phyloP scores from a whole-genome alignment of 2,888 invertebrate species.

The Vanessa cardui region DNA sequence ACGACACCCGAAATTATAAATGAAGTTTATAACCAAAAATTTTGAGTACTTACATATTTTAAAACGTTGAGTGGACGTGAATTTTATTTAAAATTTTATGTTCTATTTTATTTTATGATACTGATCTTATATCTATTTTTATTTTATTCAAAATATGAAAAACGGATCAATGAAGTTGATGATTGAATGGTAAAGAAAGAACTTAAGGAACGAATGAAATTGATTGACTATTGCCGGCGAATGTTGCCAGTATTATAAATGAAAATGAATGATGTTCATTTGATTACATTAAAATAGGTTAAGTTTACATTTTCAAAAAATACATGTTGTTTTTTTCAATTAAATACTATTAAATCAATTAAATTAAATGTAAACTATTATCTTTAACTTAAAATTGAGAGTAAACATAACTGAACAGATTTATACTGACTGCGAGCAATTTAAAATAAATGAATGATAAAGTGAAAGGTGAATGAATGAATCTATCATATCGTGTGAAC shows the following conservation, averaged over 20 bases:
- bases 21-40: slow-evolving; percentile 41
- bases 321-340: not conserved
- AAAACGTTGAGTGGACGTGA: slow-evolving; percentile 28
- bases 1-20: slow-evolving; percentile 61
- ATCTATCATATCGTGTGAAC: slow-evolving; percentile 22
- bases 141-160: slow-evolving; percentile 60
- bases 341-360: no score
- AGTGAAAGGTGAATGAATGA: slow-evolving; percentile 44
- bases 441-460: slow-evolving; percentile 3
- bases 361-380: no score
- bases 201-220: slow-evolving; percentile 43
- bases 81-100: slow-evolving; percentile 32
- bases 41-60: slow-evolving; percentile 62
- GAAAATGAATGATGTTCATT: not conserved
- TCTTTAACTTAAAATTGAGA: no score
- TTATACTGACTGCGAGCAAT: not conserved
- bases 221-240: slow-evolving; percentile 50
- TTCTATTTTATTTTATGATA: slow-evolving; percentile 50
- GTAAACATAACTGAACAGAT: not conserved
- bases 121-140: slow-evolving; percentile 53
- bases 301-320: not conserved
- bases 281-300: not conserved
- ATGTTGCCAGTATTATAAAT: slow-evolving; percentile 30
- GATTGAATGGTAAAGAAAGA: slow-evolving; percentile 49
- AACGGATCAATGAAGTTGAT: slow-evolving; percentile 63